phyloP scores from a whole-genome alignment of 1,140 invertebrate species.

The Amyelois transitella region DNA sequence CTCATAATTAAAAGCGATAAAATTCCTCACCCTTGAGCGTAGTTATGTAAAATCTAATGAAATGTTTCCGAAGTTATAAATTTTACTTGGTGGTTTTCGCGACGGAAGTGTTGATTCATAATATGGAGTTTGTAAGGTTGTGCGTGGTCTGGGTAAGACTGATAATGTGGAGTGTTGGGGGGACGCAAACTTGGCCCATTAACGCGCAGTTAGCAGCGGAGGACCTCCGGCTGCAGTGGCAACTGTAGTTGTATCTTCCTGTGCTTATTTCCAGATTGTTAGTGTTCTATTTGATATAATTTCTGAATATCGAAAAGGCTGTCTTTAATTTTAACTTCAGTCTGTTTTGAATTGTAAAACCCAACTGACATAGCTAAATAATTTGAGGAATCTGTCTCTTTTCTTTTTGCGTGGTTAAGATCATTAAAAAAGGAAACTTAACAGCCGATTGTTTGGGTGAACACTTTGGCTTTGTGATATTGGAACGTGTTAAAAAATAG shows the following conservation, averaged over 20 bases:
- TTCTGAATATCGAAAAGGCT: too few relatives aligned
- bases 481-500: too few relatives aligned
- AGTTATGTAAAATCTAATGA: neutral
- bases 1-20: neutral
- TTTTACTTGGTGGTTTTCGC: neutral
- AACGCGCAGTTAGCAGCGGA: constrained; percentile 16
- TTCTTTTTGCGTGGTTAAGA: too few relatives aligned
- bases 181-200: constrained; percentile 18
- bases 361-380: too few relatives aligned
- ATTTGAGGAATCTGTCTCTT: too few relatives aligned
- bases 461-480: too few relatives aligned
- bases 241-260: neutral
- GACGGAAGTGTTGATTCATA: neutral
- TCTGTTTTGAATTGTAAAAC: too few relatives aligned
- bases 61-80: neutral
- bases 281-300: too few relatives aligned
- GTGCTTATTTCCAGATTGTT: neutral
- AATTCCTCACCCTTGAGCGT: neutral
- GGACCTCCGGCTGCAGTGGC: neutral
- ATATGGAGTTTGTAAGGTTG: neutral
- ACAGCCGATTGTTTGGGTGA: too few relatives aligned
- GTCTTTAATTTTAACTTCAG: too few relatives aligned
- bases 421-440: too few relatives aligned
- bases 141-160: neutral
- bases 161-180: constrained; percentile 20